Percentiles rank a stretch among this genome's conserved stretches.
Conservation (phyloP, 2,797 vertebrate genomes). For the Coilia nasus region DNA sequence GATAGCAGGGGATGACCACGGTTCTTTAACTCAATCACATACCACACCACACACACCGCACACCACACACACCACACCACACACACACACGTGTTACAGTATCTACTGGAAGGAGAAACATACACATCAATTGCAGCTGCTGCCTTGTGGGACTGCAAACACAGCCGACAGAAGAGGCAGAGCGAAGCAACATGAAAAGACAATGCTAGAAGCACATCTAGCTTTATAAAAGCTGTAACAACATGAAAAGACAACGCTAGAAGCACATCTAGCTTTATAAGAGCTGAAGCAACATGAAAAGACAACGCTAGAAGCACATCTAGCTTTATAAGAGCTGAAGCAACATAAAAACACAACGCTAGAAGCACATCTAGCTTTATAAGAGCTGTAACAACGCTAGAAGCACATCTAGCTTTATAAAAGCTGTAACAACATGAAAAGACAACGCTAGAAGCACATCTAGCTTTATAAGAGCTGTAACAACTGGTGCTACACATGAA, state of each 20-base stretch:
- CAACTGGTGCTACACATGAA: not conserved
- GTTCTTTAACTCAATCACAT: not conserved
- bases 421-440: not conserved
- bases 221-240: not conserved
- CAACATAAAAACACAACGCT: not conserved
- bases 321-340: not conserved
- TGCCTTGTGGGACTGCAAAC: not conserved
- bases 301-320: too few species aligned
- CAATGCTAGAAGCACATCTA: too few species aligned
- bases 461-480: not conserved
- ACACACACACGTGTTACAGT: not conserved
- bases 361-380: not conserved
- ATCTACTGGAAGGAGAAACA: not conserved
- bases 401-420: not conserved
- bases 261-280: not conserved
- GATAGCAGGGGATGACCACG: not conserved
- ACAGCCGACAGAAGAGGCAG: not conserved
- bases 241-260: not conserved
- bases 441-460: too few species aligned
- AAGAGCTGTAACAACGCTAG: not conserved
- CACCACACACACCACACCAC: not conserved
- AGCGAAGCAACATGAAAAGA: not conserved
- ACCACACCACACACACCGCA: not conserved
- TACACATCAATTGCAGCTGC: not conserved
- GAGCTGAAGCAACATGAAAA: not conserved